These are phyloP conservation scores for Danio choprae DNA, from an alignment of 2,797 vertebrate genomes.

Conservation along the genomic window DNA sequence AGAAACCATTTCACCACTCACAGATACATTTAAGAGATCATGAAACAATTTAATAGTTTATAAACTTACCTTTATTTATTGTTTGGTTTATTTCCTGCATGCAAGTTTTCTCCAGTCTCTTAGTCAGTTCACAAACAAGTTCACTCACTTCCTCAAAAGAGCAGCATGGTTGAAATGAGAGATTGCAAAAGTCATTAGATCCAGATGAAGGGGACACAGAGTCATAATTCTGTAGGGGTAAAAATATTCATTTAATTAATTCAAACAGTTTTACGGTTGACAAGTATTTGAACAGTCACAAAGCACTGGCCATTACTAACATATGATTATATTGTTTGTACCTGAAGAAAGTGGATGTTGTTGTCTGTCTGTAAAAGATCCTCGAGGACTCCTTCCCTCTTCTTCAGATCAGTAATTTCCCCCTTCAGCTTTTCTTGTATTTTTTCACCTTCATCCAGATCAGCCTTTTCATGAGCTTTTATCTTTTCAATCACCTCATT, in stretches of 20 bases:
- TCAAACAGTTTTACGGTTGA: too few relatives aligned
- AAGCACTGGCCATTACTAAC: background rate
- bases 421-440: conserved; percentile 27
- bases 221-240: conserved; percentile 39
- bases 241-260: background rate
- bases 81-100: conserved; percentile 38
- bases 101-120: conserved; percentile 25
- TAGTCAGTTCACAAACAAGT: conserved; percentile 34
- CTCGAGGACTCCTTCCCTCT: conserved; percentile 35
- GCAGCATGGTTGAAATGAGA: background rate
- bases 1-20: background rate
- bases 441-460: conserved; percentile 12
- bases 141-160: conserved; percentile 21
- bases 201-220: conserved; percentile 20
- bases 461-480: conserved; percentile 36
- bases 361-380: conserved; percentile 47
- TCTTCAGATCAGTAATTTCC: conserved; percentile 38
- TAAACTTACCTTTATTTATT: conserved; percentile 26
- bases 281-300: too few relatives aligned
- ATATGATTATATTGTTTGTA: background rate
- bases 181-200: background rate
- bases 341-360: conserved; percentile 55
- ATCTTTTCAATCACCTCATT: conserved; percentile 39
- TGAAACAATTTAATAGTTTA: background rate
- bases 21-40: background rate